phyloP scores from a whole-genome alignment of 2,888 invertebrate species.

The Lasioglossum leucozonium region DNA sequence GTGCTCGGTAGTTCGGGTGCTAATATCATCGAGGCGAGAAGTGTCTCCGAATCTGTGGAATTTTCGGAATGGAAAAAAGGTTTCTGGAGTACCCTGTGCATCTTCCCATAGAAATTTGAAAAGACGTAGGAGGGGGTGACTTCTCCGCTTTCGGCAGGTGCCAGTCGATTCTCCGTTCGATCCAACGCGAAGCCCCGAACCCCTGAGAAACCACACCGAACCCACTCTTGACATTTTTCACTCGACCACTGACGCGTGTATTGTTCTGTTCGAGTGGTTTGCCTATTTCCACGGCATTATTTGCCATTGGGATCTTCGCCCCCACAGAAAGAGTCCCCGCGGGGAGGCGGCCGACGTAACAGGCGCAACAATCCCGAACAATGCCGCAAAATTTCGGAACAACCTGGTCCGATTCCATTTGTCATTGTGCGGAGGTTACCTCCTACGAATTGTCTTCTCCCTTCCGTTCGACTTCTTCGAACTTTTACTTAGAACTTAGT shows the following conservation, averaged over 20 bases:
- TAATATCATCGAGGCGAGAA: not conserved
- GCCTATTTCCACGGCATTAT: constrained; percentile 74
- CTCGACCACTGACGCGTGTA: constrained; percentile 39
- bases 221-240: constrained; percentile 52
- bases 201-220: constrained; percentile 36
- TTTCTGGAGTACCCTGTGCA: constrained; percentile 44
- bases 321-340: constrained; percentile 37
- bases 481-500: not conserved
- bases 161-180: constrained; percentile 65
- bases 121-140: constrained; percentile 46
- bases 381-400: constrained; percentile 63
- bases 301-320: constrained; percentile 54
- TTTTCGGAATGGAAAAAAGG: not conserved
- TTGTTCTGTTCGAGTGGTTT: constrained; percentile 78
- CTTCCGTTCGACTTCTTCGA: not conserved
- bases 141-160: constrained; percentile 72
- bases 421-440: constrained; percentile 38
- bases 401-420: constrained; percentile 31
- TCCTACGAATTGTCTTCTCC: constrained; percentile 18
- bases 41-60: not conserved
- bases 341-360: constrained; percentile 63
- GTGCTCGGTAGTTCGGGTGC: too few relatives aligned
- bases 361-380: constrained; percentile 64
- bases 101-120: constrained; percentile 45
- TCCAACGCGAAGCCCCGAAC: constrained; percentile 67